Evolutionary conservation across 2,113 vertebrate species (phyloP), one percentile per base, ranked within the genome.

Genomic region (Vidua chalybeata): DNA sequence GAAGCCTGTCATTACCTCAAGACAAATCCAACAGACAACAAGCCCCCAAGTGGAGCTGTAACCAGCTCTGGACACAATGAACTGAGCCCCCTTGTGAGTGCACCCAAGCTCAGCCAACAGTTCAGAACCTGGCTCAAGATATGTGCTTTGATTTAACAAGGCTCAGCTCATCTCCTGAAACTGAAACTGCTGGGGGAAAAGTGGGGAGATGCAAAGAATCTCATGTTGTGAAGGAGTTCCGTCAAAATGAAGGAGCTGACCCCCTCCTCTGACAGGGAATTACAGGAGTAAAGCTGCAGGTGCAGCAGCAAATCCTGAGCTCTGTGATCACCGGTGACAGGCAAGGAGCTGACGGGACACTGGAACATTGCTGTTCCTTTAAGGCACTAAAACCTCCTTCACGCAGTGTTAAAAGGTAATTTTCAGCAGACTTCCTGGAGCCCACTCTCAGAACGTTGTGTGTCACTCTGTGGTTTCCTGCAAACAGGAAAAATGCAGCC

Each of bases 361-460:
- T 48, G 24, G 37, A 13, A n/a, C 14, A 5, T 1, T 52, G 20
- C 11, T 66, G 56, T 30, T 81, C n/a, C 71, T 41, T 71, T 30
- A 61, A 78, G 74, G 67, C 48, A 56, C 19, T 31, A 13, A 61
- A 68, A 68, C 7, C 39, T 83, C 52, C 71, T 75, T 54, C 43
- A 22, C 0, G 9, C 27, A 15, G 19, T 2, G 39, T 9, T n/a
- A 39, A 31, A 83, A 55, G 11, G 59, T 35, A 20, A 55, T 79
- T 91, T 90, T 73, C 45, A 48, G 45, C 28, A 86, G 67, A 46
- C 67, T 71, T 79, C 31, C 69, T 69, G 78, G 48, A 93, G 62
- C 61, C 71, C 4, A 1, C n/a, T 26, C 13, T 49, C n/a, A 46
- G 41, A 73, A 33, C 1, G 2, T 22, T 2, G 0, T 13, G 15